A percentile compares a stretch with the other conserved stretches of the same genome.
Conservation (phyloP, 2,113 vertebrate species). For the Agelaius tricolor region DNA sequence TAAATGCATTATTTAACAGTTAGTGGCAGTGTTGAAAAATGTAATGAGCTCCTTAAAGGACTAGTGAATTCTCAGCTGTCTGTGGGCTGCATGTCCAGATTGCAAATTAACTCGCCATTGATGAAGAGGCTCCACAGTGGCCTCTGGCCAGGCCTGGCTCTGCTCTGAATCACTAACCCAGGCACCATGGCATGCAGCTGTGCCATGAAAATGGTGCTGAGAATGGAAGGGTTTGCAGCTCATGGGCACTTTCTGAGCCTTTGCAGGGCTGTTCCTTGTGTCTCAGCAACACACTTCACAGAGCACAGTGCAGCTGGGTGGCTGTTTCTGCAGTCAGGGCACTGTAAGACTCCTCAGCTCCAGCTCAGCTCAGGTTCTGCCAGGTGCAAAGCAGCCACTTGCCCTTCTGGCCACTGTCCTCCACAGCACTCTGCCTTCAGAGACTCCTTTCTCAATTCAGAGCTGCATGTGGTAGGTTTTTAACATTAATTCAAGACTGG, state of each 20-base stretch:
- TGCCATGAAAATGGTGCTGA: not conserved
- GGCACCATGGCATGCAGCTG: not conserved
- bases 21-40: not conserved
- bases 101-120: not conserved
- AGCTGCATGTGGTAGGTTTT: not conserved
- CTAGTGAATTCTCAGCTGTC: slow-evolving; percentile 16
- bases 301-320: not conserved
- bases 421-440: not conserved
- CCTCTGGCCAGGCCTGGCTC: not conserved
- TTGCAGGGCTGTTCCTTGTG: not conserved
- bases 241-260: fast-evolving
- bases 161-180: fast-evolving
- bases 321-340: not conserved
- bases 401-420: not conserved
- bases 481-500: not conserved
- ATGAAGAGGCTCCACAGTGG: not conserved
- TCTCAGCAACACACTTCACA: not conserved
- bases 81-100: not conserved
- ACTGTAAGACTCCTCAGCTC: not conserved
- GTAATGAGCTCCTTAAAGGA: not conserved
- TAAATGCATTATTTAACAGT: not conserved
- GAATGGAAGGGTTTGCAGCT: not conserved
- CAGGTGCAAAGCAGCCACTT: not conserved
- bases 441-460: not conserved
- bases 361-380: not conserved